These are phyloP conservation scores for Chiloscyllium punctatum DNA, from an alignment of 2,797 vertebrate species.

Conservation along the genomic window DNA sequence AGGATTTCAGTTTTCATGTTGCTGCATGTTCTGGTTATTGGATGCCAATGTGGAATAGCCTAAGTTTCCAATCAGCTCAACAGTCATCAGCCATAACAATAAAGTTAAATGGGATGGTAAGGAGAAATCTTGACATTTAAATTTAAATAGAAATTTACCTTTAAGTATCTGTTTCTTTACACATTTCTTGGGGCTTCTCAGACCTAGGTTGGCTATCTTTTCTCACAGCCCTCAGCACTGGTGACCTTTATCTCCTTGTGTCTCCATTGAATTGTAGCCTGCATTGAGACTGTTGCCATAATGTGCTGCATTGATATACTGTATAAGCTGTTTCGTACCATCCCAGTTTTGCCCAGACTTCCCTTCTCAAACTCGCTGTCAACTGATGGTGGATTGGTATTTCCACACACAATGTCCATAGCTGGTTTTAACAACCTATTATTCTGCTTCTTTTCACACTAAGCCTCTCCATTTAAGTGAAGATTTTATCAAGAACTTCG, in stretches of 20 bases:
- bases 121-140: background rate
- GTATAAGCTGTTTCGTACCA: too few relatives aligned
- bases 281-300: background rate
- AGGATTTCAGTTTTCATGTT: background rate
- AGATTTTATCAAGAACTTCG: background rate
- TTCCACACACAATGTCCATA: too few relatives aligned
- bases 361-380: background rate
- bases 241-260: background rate
- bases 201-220: background rate
- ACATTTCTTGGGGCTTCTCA: background rate
- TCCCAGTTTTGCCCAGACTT: background rate
- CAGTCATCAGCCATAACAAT: background rate
- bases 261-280: background rate
- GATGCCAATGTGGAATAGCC: background rate
- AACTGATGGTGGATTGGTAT: background rate
- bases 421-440: background rate
- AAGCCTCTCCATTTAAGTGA: background rate
- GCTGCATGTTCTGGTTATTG: too few relatives aligned
- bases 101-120: background rate
- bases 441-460: background rate
- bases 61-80: background rate
- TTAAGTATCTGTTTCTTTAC: background rate
- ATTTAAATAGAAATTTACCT: background rate
- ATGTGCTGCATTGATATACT: background rate
- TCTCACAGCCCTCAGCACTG: background rate